These are phyloP conservation scores for Salminus brasiliensis DNA, from an alignment of 2,113 vertebrate species.

Conservation along the genomic window DNA sequence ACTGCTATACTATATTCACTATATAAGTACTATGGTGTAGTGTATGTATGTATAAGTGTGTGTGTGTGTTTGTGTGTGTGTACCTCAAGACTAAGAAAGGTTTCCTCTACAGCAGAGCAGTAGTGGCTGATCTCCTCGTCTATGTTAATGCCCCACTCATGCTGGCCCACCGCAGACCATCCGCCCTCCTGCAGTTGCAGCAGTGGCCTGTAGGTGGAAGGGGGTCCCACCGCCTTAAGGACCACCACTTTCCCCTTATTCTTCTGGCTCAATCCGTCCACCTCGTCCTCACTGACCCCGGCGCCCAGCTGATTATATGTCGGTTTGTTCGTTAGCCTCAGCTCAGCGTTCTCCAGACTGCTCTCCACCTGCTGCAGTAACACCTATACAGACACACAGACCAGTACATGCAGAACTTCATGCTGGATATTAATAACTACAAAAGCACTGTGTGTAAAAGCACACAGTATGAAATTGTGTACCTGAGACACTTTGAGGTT, in stretches of 20 bases:
- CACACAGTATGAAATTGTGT: too few species aligned
- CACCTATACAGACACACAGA: conserved; percentile 17
- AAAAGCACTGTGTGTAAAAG: too few species aligned
- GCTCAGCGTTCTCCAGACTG: conserved; percentile 50
- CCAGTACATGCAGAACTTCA: background rate
- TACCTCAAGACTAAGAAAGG: conserved; percentile 25
- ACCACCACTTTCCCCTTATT: background rate
- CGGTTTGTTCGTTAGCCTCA: background rate
- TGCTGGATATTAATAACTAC: too few species aligned
- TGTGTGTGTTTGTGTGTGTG: background rate
- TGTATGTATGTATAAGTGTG: background rate
- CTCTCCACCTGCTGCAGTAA: conserved; percentile 57
- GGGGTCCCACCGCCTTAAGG: conserved; percentile 58
- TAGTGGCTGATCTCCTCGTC: conserved; percentile 50
- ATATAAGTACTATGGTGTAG: background rate
- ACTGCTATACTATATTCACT: too few species aligned
- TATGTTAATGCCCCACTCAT: background rate
- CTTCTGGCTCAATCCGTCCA: conserved; percentile 6
- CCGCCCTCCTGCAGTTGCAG: background rate
- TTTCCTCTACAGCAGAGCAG: conserved; percentile 54
- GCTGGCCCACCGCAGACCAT: too few species aligned
- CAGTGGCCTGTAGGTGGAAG: conserved; percentile 31
- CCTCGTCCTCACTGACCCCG: background rate
- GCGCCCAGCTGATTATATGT: background rate
- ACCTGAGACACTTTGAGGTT: conserved; percentile 63